Evolutionary conservation across 1,140 invertebrate species (phyloP), one percentile per base, ranked within the genome.

Genomic region (Helicoverpa zea): DNA sequence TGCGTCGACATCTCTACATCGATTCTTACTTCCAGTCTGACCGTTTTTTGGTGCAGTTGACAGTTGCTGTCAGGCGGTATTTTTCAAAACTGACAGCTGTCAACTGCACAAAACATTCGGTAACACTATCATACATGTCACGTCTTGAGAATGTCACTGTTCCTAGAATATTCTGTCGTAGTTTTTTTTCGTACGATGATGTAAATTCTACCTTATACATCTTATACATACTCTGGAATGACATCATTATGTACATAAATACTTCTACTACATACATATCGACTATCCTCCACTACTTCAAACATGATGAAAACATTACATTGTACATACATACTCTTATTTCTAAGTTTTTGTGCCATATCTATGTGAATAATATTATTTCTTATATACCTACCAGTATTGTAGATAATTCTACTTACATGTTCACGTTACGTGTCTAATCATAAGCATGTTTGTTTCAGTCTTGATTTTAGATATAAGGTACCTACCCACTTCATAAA

Each of bases 161-260:
- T 43, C 7, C 35, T 43, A 7, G 35, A 43, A 43, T 43, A 7
- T 43, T 43, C 35, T 43, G 7, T 43, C 9, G 35, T 43, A 43
- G 35, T 9, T 43, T 43, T 43, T 43, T 35, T 43, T 43, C 35
- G 4, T 7, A 43, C 58, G 3, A 29, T 29, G 23, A 29, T 59
- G 9, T 13, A 29, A 9, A 58, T 23, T 58, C 56, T 18, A 58
- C 18, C 9, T 59, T 12, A 29, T 29, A 59, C 12, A 59, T 13
- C 58, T 29, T 29, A 58, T 16, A 59, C 58, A 59, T 64, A 30
- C 14, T 64, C 61, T 64, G 30, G 23, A 52, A 70, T 47, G 47
- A 14, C 66, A 70, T 75, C 63, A 76, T 23, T 68, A 51, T 81
- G 80, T 73, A 81, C 23, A 81, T 81, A 56, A 77, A 74, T 56